Conservation (phyloP, 23 tunicate genomes). For the Trididemnum miniatum region DNA sequence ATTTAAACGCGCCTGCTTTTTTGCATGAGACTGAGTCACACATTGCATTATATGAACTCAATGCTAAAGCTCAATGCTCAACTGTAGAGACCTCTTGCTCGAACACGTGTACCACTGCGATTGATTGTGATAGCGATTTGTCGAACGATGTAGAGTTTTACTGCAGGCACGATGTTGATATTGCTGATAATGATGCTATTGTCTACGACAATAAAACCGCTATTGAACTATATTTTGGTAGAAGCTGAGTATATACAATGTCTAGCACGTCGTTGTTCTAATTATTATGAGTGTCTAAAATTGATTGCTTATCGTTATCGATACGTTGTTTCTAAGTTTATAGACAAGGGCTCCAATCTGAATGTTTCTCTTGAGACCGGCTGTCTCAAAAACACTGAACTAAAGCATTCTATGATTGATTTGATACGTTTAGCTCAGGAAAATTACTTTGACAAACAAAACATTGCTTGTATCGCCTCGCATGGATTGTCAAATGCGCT, state of each 20-base stretch:
- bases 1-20: background rate
- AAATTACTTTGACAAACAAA: too few relatives aligned
- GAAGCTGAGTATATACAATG: background rate
- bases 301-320: slow-evolving; percentile 21
- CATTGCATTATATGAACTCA: background rate
- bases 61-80: background rate
- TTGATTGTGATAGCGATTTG: background rate
- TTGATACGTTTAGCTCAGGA: too few relatives aligned
- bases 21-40: background rate
- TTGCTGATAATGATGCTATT: too few relatives aligned
- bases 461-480: too few relatives aligned
- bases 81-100: background rate
- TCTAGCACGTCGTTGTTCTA: background rate
- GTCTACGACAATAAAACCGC: too few relatives aligned
- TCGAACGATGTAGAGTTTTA: background rate
- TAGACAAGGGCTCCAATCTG: background rate
- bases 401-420: too few relatives aligned
- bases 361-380: too few relatives aligned
- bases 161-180: too few relatives aligned
- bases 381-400: too few relatives aligned
- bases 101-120: background rate
- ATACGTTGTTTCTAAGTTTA: background rate
- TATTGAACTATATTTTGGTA: too few relatives aligned
- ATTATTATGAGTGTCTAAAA: background rate
- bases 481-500: too few relatives aligned